Percentiles rank a stretch among this genome's conserved stretches.
Conservation (phyloP, 2,113 vertebrate species). For the Scomber japonicus region DNA sequence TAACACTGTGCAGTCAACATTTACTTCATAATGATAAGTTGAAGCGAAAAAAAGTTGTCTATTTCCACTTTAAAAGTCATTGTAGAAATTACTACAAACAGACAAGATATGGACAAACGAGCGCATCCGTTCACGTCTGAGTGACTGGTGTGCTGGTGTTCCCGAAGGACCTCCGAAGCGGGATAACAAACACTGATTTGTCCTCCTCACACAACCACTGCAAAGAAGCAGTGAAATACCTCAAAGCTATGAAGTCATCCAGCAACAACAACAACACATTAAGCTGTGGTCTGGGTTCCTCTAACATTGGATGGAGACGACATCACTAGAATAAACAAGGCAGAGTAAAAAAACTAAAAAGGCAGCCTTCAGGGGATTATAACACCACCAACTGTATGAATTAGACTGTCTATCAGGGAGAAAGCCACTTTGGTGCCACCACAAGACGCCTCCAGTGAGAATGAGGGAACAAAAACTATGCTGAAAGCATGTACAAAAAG, state of each 20-base stretch:
- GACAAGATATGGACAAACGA: neutral
- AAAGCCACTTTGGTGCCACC: slow-evolving; percentile 45
- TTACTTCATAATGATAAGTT: too few relatives aligned
- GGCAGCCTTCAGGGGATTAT: slow-evolving; percentile 51
- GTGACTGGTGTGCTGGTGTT: slow-evolving; percentile 25
- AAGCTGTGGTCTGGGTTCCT: slow-evolving; percentile 47
- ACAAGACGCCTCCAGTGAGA: slow-evolving; percentile 31
- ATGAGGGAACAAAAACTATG: neutral
- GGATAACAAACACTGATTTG: slow-evolving; percentile 49
- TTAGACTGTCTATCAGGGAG: slow-evolving; percentile 57
- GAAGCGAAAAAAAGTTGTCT: too few relatives aligned
- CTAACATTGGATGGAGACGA: slow-evolving; percentile 53
- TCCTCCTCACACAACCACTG: slow-evolving; percentile 31
- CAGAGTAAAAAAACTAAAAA: slow-evolving; percentile 38
- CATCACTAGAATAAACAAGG: slow-evolving; percentile 65
- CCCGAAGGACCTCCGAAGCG: slow-evolving; percentile 3
- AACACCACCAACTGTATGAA: slow-evolving; percentile 59
- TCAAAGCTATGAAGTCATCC: slow-evolving; percentile 56
- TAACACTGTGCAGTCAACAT: too few relatives aligned
- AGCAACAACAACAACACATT: slow-evolving; percentile 56
- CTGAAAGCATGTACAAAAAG: slow-evolving; percentile 51
- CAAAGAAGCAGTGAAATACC: slow-evolving; percentile 41
- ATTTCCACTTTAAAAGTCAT: neutral
- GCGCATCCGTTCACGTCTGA: slow-evolving; percentile 14
- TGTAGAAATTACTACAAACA: neutral